These are phyloP conservation scores for Onthophagus taurus DNA, from an alignment of 1,140 invertebrate genomes.

Conservation along the genomic window DNA sequence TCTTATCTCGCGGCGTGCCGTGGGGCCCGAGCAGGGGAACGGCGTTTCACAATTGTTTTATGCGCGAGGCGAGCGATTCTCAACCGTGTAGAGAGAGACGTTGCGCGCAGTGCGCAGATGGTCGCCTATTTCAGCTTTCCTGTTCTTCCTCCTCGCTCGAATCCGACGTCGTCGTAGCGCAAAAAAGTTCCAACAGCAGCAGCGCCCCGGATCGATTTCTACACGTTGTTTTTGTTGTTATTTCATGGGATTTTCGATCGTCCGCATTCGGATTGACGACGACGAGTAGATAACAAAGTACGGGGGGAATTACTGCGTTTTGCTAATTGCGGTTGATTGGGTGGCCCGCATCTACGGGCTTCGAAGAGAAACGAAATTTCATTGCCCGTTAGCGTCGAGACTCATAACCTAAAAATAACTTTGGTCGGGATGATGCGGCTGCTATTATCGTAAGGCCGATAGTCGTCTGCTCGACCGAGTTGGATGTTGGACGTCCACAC, in stretches of 20 bases:
- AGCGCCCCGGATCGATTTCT: too few species aligned
- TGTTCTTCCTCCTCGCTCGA: conserved; percentile 8
- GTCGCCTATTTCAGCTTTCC: conserved; percentile 26
- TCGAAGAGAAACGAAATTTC: too few species aligned
- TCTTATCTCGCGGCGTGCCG: conserved; percentile 30
- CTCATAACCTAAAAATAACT: conserved; percentile 14
- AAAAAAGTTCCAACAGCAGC: too few species aligned
- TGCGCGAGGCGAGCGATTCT: conserved; percentile 11
- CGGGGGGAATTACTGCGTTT: neutral
- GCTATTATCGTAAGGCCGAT: conserved; percentile 14
- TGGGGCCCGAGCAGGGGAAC: conserved; percentile 32
- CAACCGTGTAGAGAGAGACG: conserved; percentile 10
- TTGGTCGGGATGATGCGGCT: conserved; percentile 11
- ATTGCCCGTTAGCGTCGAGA: too few species aligned
- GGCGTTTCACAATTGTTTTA: conserved; percentile 14
- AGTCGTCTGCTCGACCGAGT: conserved; percentile 9
- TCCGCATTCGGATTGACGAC: too few species aligned
- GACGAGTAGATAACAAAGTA: too few species aligned
- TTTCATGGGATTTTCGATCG: too few species aligned
- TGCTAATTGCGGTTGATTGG: neutral
- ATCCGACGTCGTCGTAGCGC: too few species aligned
- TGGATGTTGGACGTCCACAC: conserved; percentile 10
- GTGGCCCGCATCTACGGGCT: conserved; percentile 3
- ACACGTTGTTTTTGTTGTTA: too few species aligned
- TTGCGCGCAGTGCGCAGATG: conserved; percentile 23